Conservation (phyloP, 1,140 invertebrate genomes). For the Nylanderia fulva region DNA sequence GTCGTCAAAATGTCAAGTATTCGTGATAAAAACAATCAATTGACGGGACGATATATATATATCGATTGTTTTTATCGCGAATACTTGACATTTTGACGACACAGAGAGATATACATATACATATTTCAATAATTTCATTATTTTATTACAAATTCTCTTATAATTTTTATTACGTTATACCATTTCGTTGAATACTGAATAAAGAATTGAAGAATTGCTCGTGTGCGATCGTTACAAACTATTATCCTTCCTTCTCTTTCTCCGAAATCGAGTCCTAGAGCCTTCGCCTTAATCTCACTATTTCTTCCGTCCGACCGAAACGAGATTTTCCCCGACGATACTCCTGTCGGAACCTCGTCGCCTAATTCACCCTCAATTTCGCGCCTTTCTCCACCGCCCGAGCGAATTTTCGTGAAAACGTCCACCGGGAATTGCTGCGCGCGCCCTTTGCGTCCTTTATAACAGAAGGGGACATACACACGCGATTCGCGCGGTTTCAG, state of each 20-base stretch:
- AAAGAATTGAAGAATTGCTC: not conserved
- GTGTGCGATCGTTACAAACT: not conserved
- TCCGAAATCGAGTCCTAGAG: slow-evolving; percentile 3
- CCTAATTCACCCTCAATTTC: slow-evolving; percentile 25
- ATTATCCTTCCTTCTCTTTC: not conserved
- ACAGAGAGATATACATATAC: not conserved
- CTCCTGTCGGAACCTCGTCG: slow-evolving; percentile 47
- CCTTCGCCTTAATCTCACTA: slow-evolving; percentile 11
- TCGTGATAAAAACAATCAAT: not conserved
- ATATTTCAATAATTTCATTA: not conserved
- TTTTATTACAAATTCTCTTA: not conserved
- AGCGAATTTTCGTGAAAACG: not conserved
- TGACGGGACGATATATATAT: not conserved
- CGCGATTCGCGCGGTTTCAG: slow-evolving; percentile 1
- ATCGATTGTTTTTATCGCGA: not conserved
- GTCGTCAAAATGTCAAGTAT: not conserved
- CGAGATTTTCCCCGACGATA: slow-evolving; percentile 30
- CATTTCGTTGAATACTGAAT: not conserved
- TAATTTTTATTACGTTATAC: not conserved
- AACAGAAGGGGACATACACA: not conserved
- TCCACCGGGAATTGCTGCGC: not conserved
- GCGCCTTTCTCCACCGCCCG: not conserved
- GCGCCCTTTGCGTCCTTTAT: not conserved
- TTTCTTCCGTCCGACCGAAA: slow-evolving; percentile 16
- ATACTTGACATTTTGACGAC: not conserved